These are phyloP conservation scores for Sisor rabdophorus DNA, from an alignment of 2,113 vertebrate genomes.

Conservation along the genomic window DNA sequence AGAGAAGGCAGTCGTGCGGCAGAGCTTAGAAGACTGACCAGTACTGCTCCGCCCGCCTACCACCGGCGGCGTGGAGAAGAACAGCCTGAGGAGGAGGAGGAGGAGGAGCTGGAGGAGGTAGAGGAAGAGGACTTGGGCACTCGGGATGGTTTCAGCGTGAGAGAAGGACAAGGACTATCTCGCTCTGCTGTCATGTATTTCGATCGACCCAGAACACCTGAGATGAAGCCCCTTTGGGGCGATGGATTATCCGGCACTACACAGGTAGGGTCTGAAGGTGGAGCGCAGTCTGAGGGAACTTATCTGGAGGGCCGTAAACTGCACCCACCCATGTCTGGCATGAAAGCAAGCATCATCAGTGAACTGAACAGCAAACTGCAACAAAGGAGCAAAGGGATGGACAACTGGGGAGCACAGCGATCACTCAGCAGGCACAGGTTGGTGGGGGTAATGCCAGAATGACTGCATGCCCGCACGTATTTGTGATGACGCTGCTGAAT, in stretches of 20 bases:
- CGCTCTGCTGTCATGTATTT: slow-evolving; percentile 70
- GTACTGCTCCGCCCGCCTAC: slow-evolving; percentile 65
- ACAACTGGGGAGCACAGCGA: slow-evolving; percentile 70
- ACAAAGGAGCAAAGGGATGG: slow-evolving; percentile 72
- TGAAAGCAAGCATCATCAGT: slow-evolving; percentile 87
- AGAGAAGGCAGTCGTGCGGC: slow-evolving; percentile 62
- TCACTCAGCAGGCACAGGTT: slow-evolving; percentile 77
- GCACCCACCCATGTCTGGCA: slow-evolving; percentile 74
- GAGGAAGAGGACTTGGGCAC: slow-evolving; percentile 53
- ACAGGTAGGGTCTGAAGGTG: slow-evolving; percentile 55
- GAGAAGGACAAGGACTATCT: slow-evolving; percentile 64
- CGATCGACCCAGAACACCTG: slow-evolving; percentile 69
- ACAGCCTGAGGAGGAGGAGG: slow-evolving; percentile 62
- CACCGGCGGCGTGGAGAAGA: slow-evolving; percentile 65
- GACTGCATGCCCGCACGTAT: slow-evolving; percentile 30
- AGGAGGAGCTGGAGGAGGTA: slow-evolving; percentile 53
- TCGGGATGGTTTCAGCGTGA: slow-evolving; percentile 60
- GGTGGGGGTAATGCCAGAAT: slow-evolving; percentile 9
- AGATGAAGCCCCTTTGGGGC: slow-evolving; percentile 70
- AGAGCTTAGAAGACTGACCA: slow-evolving; percentile 67
- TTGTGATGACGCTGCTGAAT: slow-evolving; percentile 6
- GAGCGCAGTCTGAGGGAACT: slow-evolving; percentile 44
- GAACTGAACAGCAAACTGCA: slow-evolving; percentile 90
- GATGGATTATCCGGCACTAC: slow-evolving; percentile 50
- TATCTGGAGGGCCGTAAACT: slow-evolving; percentile 70